Base-by-base conservation (phyloP, 1,140 invertebrate genomes). In the Thaumatotibia leucotreta region DNA sequence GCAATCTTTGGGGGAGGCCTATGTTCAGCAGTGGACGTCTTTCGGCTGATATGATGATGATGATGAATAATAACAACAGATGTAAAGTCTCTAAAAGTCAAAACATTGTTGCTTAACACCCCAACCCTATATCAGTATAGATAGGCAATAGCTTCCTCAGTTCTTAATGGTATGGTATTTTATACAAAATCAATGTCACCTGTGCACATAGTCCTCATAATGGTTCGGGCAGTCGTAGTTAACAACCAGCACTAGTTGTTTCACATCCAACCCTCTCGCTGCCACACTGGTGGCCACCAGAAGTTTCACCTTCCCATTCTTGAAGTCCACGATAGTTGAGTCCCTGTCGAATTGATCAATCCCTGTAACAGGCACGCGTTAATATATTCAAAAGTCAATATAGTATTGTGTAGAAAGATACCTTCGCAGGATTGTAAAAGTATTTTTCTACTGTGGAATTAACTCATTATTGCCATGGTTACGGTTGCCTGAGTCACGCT, bases 141-240 rank as follows among this genome's bases (percentile, higher is more conserved):
- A n/a, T n/a, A n/a, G n/a, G n/a, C n/a, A n/a, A n/a, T n/a, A n/a
- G n/a, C n/a, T n/a, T n/a, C n/a, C n/a, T n/a, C n/a, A n/a, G n/a
- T n/a, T n/a, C n/a, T n/a, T n/a, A n/a, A n/a, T n/a, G n/a, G n/a
- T n/a, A n/a, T n/a, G n/a, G n/a, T n/a, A n/a, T n/a, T n/a, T n/a
- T n/a, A n/a, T n/a, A n/a, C n/a, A n/a, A n/a, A n/a, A n/a, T n/a
- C n/a, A 32, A 50, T 73, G 67, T 75, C 66, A 92, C 91, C 93
- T 91, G 88, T 99, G 99, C 8, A 99, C 99, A 90, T 99, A 99
- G 91, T 99, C 99, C 92, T 99, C 99, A 85, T 99, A 99, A 91
- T 99, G 99, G 92, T 99, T 99, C 0, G 99, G 99, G 85, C 98
- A 99, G 91, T 99, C 99, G 89, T 99, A 99, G 91, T 99, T 99